A percentile compares a stretch with the other conserved stretches of the same genome.
Evolutionary conservation across 1,140 invertebrate species (phyloP).

Genomic region (Oryzaephilus surinamensis): DNA sequence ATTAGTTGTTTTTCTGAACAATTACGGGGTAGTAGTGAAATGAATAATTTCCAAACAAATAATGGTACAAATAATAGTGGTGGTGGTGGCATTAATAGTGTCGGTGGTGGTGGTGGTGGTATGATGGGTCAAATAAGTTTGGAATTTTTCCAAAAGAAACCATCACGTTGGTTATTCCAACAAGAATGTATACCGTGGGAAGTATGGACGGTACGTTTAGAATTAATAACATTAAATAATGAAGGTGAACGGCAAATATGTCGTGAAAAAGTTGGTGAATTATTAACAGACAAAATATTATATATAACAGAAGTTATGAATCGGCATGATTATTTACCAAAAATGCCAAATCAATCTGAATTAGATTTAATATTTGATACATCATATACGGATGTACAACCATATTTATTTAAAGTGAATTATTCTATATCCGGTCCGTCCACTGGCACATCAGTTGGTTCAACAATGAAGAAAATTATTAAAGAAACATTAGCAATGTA

Average conservation of each 20-base stretch:
- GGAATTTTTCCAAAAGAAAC: conserved; percentile 91
- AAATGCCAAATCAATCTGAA: conserved; percentile 86
- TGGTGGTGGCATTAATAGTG: background rate
- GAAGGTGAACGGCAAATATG: conserved; percentile 82
- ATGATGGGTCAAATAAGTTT: conserved; percentile 80
- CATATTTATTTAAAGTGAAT: conserved; percentile 85
- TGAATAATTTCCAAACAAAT: too few relatives aligned
- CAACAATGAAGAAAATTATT: conserved; percentile 82
- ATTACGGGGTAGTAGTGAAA: conserved; percentile 46
- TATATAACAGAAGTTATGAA: conserved; percentile 94
- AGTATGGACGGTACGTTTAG: conserved; percentile 88
- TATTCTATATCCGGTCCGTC: conserved; percentile 64
- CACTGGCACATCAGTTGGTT: conserved; percentile 61
- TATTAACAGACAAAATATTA: conserved; percentile 84
- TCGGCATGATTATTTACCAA: conserved; percentile 87
- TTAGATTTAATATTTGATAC: conserved; percentile 92
- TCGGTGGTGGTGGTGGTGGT: conserved; percentile 51
- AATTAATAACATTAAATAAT: conserved; percentile 72
- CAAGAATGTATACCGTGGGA: conserved; percentile 92
- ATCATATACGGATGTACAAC: conserved; percentile 82
- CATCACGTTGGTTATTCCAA: conserved; percentile 77
- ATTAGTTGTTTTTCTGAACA: conserved; percentile 80
- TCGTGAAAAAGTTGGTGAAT: conserved; percentile 81
- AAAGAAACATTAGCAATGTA: conserved; percentile 74
- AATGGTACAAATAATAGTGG: too few relatives aligned